A percentile compares a stretch with the other conserved stretches of the same genome.
phyloP scores from a whole-genome alignment of 1,140 invertebrate genomes.

The Cotesia vestalis region DNA sequence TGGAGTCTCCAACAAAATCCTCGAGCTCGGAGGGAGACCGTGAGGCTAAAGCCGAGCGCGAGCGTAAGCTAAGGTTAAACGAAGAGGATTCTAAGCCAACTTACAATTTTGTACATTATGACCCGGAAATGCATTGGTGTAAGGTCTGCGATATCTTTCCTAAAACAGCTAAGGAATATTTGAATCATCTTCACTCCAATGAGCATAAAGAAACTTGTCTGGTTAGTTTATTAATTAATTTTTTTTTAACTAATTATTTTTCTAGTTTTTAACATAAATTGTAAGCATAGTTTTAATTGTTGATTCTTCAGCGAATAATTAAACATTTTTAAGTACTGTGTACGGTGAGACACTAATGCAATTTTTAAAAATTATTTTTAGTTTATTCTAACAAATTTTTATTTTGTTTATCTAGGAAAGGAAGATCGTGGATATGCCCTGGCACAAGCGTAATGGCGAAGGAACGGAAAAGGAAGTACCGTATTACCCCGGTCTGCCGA shows the following conservation, averaged over 20 bases:
- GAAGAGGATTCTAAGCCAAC: conserved; percentile 59
- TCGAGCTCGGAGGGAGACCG: conserved; percentile 57
- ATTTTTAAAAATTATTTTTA: no score
- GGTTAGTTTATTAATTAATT: conserved; percentile 61
- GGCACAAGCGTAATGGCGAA: conserved; percentile 72
- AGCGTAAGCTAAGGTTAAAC: conserved; percentile 46
- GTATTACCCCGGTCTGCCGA: conserved; percentile 73
- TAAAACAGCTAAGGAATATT: conserved; percentile 83
- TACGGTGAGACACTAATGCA: no score
- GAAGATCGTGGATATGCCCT: conserved; percentile 78
- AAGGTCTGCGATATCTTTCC: conserved; percentile 85
- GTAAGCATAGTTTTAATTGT: no score
- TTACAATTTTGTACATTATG: conserved; percentile 84
- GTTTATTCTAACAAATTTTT: not conserved
- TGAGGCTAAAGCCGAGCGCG: conserved; percentile 59
- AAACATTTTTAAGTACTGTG: no score
- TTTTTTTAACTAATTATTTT: no score
- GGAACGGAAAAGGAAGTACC: conserved; percentile 72
- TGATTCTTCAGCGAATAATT: no score
- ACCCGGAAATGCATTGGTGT: conserved; percentile 90
- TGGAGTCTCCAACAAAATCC: conserved; percentile 54
- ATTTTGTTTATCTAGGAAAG: conserved; percentile 65
- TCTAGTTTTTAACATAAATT: no score
- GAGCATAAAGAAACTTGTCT: conserved; percentile 74
- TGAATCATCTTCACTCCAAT: conserved; percentile 82